Evolutionary conservation across 1,140 invertebrate species (phyloP).

Genomic region (Bathynomus jamesi): DNA sequence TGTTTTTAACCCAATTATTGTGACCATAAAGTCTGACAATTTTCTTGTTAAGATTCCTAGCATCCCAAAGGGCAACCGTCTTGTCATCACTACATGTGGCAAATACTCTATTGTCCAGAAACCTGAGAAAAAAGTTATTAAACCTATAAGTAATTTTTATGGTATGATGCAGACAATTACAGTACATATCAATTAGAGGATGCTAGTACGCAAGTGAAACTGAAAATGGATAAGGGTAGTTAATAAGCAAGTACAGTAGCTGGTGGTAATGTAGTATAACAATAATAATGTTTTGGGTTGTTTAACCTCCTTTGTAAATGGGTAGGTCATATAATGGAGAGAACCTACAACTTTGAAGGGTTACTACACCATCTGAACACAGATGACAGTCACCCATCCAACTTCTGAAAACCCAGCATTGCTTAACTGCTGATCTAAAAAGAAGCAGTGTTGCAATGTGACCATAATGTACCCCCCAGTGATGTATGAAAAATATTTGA

Average conservation of each 20-base stretch:
- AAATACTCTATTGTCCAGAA: conserved; percentile 77
- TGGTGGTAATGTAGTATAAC: background rate
- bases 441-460: no score
- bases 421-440: no score
- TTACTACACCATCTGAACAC: no score
- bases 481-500: no score
- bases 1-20: conserved; percentile 93
- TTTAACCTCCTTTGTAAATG: no score
- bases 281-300: no score
- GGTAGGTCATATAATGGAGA: background rate
- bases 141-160: background rate
- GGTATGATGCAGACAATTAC: background rate
- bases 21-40: conserved; percentile 73
- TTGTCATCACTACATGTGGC: conserved; percentile 89
- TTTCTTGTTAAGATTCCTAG: conserved; percentile 67
- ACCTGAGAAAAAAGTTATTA: conserved; percentile 51
- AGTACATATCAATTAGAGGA: background rate
- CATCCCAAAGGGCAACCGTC: conserved; percentile 85
- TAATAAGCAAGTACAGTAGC: background rate
- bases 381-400: no score
- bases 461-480: no score
- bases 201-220: background rate
- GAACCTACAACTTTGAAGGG: no score
- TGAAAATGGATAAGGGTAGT: background rate
- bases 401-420: no score